Conservation (phyloP, 1,140 invertebrate species). For the Zaprionus ornatus region DNA sequence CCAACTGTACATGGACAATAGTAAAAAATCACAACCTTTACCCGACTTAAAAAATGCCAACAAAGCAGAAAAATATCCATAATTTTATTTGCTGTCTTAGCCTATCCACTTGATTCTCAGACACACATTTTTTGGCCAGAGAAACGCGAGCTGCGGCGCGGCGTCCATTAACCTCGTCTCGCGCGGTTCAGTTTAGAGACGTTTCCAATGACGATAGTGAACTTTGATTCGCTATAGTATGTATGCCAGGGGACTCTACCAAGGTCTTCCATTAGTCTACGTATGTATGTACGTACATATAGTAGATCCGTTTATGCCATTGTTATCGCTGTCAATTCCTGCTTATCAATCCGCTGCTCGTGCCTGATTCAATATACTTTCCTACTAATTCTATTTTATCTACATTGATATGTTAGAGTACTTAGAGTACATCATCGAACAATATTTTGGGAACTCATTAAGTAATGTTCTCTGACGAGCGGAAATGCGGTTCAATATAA, state of each 20-base stretch:
- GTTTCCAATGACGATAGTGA: conserved; percentile 33
- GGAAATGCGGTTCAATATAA: conserved; percentile 46
- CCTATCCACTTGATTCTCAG: conserved; percentile 23
- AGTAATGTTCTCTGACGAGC: conserved; percentile 25
- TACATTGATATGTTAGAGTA: conserved; percentile 4
- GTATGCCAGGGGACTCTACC: conserved; percentile 6
- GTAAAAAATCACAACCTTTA: conserved; percentile 2
- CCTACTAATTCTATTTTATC: conserved; percentile 24
- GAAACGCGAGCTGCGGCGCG: conserved; percentile 26
- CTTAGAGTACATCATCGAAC: conserved; percentile 7
- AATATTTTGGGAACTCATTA: conserved; percentile 39
- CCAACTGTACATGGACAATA: conserved; percentile 34
- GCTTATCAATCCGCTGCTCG: conserved; percentile 22
- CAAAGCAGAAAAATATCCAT: conserved; percentile 16
- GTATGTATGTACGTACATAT: background rate
- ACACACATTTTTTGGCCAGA: conserved; percentile 10
- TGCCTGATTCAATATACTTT: conserved; percentile 36
- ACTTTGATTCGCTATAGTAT: conserved; percentile 12
- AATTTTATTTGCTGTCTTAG: conserved; percentile 11
- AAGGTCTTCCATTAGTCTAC: conserved; percentile 5
- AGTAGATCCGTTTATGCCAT: conserved; percentile 32
- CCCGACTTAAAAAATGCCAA: background rate
- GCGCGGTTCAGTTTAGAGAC: conserved; percentile 13
- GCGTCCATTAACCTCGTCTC: conserved; percentile 34
- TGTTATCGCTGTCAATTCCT: conserved; percentile 16